Evolutionary conservation across 2,888 invertebrate genomes (phyloP).

Genomic region (Argynnis bischoffii): DNA sequence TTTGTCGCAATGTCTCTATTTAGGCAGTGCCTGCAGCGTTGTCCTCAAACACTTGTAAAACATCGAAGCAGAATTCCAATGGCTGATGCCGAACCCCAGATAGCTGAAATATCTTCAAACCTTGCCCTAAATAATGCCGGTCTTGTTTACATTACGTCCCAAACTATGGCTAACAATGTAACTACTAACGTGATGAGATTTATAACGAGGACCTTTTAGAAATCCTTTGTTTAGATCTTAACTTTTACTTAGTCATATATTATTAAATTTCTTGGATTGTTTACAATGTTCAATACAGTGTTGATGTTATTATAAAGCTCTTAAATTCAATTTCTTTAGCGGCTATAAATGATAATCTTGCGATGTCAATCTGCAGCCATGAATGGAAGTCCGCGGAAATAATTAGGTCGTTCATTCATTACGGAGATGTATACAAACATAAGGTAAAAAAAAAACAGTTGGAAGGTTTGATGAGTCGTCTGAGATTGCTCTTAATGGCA

Average conservation of each 20-base stretch:
- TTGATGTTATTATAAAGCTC: not conserved
- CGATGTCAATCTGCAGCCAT: not conserved
- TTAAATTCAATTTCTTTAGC: constrained; percentile 1
- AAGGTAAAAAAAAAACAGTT: no score
- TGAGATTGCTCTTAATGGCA: no score
- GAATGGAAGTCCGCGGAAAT: constrained; percentile 3
- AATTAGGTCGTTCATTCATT: not conserved
- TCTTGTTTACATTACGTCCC: constrained; percentile 49
- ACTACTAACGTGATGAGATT: constrained; percentile 47
- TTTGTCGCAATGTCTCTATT: constrained; percentile 40
- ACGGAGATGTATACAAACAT: not conserved
- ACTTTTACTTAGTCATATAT: constrained; percentile 30
- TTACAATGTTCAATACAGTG: not conserved
- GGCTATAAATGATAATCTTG: not conserved
- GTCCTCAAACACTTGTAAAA: constrained; percentile 51
- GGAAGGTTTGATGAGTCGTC: no score
- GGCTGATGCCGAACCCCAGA: constrained; percentile 55
- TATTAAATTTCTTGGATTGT: constrained; percentile 3
- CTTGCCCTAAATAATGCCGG: constrained; percentile 43
- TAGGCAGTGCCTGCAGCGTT: constrained; percentile 49
- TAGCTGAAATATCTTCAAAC: constrained; percentile 59
- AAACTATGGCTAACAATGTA: constrained; percentile 46
- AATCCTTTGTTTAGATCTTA: constrained; percentile 36
- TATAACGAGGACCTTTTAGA: constrained; percentile 40
- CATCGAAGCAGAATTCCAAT: constrained; percentile 52